A percentile compares a stretch with the other conserved stretches of the same genome.
phyloP scores from a whole-genome alignment of 2,113 vertebrate genomes.

The Phylloscopus trochilus region DNA sequence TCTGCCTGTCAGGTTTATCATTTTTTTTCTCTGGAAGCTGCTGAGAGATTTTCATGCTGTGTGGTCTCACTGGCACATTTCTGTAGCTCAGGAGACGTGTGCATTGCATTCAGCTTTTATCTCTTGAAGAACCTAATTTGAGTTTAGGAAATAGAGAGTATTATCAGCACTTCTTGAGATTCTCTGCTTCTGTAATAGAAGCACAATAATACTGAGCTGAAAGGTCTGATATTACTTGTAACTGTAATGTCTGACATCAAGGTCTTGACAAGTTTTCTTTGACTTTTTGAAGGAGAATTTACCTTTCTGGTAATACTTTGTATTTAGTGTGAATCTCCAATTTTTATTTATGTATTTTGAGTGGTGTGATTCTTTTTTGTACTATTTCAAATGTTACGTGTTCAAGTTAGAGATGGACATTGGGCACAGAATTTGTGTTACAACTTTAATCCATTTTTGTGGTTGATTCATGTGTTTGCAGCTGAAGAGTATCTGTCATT shows the following conservation, averaged over 20 bases:
- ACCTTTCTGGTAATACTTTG: background rate
- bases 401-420: background rate
- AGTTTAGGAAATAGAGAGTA: background rate
- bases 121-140: background rate
- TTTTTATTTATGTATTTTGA: background rate
- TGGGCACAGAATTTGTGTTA: background rate
- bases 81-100: background rate
- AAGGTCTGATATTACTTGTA: background rate
- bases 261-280: background rate
- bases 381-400: background rate
- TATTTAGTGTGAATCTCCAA: background rate
- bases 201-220: background rate
- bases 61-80: background rate
- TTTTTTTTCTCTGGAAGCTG: background rate
- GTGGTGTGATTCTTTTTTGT: background rate
- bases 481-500: constrained; percentile 94
- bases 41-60: background rate
- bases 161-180: background rate
- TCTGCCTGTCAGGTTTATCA: background rate
- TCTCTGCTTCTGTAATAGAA: background rate
- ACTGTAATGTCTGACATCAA: background rate
- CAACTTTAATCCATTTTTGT: background rate
- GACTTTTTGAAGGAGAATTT: background rate
- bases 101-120: background rate
- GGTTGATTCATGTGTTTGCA: constrained; percentile 15